Conservation (phyloP, 2,888 invertebrate genomes). For the Oxytorus armatus region DNA sequence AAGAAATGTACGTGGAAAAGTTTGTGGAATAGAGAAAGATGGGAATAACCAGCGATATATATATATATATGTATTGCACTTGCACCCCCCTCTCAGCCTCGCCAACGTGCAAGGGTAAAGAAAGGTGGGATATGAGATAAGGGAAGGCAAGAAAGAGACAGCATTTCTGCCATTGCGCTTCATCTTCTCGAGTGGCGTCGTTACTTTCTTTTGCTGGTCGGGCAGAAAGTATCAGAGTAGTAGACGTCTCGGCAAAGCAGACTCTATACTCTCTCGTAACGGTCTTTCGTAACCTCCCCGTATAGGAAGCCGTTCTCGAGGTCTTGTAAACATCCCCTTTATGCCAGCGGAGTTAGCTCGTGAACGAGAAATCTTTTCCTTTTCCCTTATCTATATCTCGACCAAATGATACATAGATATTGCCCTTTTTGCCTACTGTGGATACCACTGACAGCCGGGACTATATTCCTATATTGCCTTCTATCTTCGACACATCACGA, state of each 20-base stretch:
- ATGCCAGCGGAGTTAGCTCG: slow-evolving; percentile 61
- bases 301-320: slow-evolving; percentile 63
- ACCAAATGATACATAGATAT: slow-evolving; percentile 66
- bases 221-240: slow-evolving; percentile 48
- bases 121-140: slow-evolving; percentile 56
- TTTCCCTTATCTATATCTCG: slow-evolving; percentile 69
- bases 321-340: slow-evolving; percentile 78
- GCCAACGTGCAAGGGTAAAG: slow-evolving; percentile 43
- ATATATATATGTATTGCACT: slow-evolving; percentile 3
- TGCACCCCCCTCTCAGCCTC: neutral
- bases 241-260: slow-evolving; percentile 51
- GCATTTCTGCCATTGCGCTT: slow-evolving; percentile 75
- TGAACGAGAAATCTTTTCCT: slow-evolving; percentile 59
- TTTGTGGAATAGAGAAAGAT: slow-evolving; percentile 48
- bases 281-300: slow-evolving; percentile 36
- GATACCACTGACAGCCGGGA: slow-evolving; percentile 40
- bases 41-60: slow-evolving; percentile 30
- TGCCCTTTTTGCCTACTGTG: slow-evolving; percentile 30
- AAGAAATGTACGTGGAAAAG: slow-evolving; percentile 40
- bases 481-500: slow-evolving; percentile 23
- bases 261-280: slow-evolving; percentile 31
- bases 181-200: slow-evolving; percentile 81
- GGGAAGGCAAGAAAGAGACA: slow-evolving; percentile 48
- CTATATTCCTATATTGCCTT: slow-evolving; percentile 21
- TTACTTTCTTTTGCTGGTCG: slow-evolving; percentile 77